These are phyloP conservation scores for Trididemnum nubilum DNA, from an alignment of 23 tunicate genomes.

Conservation along the genomic window DNA sequence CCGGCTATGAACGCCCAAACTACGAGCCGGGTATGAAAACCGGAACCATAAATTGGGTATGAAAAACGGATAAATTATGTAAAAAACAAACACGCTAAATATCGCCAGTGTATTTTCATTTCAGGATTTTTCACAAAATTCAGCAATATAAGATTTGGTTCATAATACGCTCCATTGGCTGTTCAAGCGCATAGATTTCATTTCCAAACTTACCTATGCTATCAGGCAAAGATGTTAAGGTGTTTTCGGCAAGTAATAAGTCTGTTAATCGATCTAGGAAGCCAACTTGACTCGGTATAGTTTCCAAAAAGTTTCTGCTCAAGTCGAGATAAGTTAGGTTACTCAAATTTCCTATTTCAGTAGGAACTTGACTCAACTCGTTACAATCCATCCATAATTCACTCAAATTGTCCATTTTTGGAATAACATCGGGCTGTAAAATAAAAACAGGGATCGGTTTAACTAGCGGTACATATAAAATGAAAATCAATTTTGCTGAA, in stretches of 20 bases:
- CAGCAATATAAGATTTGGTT: too few species aligned
- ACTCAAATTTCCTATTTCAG: conserved; percentile 57
- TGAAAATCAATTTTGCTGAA: not conserved
- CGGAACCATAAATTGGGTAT: too few species aligned
- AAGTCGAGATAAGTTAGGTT: conserved; percentile 79
- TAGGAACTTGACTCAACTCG: conserved; percentile 72
- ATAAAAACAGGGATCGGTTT: not conserved
- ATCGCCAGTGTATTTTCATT: too few species aligned
- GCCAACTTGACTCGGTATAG: conserved; percentile 79
- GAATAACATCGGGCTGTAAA: conserved; percentile 83
- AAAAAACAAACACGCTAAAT: too few species aligned
- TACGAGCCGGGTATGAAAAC: too few species aligned
- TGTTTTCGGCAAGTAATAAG: conserved; percentile 68
- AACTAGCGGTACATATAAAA: too few species aligned
- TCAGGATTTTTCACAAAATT: too few species aligned
- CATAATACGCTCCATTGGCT: too few species aligned
- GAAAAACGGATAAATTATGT: too few species aligned
- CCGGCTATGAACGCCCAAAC: too few species aligned
- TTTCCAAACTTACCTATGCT: conserved; percentile 93
- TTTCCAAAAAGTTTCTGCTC: conserved; percentile 71
- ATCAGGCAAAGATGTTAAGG: conserved; percentile 64
- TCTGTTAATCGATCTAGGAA: conserved; percentile 52
- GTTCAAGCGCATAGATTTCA: too few species aligned
- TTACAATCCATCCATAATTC: conserved; percentile 95
- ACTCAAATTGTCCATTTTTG: conserved; percentile 47